Evolutionary conservation across 2,113 vertebrate species (phyloP), one percentile per base, ranked within the genome.

Genomic region (Pelobates fuscus): DNA sequence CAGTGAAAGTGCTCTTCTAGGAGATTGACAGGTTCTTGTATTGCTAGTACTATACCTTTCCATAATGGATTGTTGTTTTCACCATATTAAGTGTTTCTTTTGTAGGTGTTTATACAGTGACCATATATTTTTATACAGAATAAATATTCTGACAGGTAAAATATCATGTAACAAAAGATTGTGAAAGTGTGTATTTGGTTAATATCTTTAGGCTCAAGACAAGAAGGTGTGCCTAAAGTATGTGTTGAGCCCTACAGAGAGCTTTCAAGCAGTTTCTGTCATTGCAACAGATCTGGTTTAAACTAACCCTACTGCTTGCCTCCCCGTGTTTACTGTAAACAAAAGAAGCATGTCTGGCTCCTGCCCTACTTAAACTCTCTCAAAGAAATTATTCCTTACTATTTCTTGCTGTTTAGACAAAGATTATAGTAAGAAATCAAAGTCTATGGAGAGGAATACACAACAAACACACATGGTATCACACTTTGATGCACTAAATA

Each of bases 321-420:
- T n/a, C 59, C 80, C 71, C 63, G 49, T 88, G 83, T 90, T 89
- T 89, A 86, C 86, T 85, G 80, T 82, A 89, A 90, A 89, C 82
- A 87, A 6, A 24, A 71, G 79, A 78, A 84, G 81, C 77, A 79
- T 87, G 83, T 81, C 69, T 82, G 84, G 75, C 78, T 85, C 49
- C 78, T 64, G 72, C 14, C 54, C 62, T 70, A 46, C 66, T 52
- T 63, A 41, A 74, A 24, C 32, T 44, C 65, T 66, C 49, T 29
- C 23, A 67, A 59, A 64, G 46, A 57, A 14, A 25, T n/a, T 27
- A 59, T 63, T 32, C 66, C 66, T 76, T 52, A 60, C 71, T 64
- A 59, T n/a, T 32, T 10, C 7, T 52, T 63, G 12, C 3, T 21
- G 25, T 60, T 15, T 46, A 59, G 72, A 59, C 61, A 52, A 60